phyloP scores from a whole-genome alignment of 1,140 invertebrate species.

The Drosophila miranda region DNA sequence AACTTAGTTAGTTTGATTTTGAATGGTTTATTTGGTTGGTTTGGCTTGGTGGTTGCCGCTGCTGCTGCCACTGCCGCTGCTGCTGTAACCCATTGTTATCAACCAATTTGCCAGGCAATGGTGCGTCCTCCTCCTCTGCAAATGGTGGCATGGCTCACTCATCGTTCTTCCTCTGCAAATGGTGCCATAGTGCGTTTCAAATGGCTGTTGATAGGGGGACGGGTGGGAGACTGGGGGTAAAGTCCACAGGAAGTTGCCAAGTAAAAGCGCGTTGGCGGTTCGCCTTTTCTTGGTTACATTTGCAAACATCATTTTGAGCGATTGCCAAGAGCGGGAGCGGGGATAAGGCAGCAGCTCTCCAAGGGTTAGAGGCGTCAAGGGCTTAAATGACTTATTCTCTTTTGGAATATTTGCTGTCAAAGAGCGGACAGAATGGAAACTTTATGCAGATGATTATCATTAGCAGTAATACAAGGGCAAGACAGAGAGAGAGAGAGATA shows the following conservation, averaged over 20 bases:
- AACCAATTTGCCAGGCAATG: slow-evolving; percentile 63
- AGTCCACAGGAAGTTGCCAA: slow-evolving; percentile 37
- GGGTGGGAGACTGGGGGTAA: not conserved
- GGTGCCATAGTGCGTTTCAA: too few species aligned
- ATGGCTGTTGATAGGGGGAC: too few species aligned
- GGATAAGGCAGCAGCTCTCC: not conserved
- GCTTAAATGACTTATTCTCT: slow-evolving; percentile 29
- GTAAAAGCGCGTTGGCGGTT: slow-evolving; percentile 44
- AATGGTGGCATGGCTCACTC: too few species aligned
- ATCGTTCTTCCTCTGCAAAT: too few species aligned
- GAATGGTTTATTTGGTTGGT: slow-evolving; percentile 68
- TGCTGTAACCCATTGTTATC: slow-evolving; percentile 55
- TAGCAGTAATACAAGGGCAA: too few species aligned
- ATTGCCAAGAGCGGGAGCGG: slow-evolving; percentile 42
- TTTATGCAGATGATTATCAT: slow-evolving; percentile 2
- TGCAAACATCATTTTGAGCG: slow-evolving; percentile 66
- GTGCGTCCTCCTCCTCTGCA: slow-evolving; percentile 6
- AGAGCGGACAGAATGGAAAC: not conserved
- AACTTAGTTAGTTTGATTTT: slow-evolving; percentile 70
- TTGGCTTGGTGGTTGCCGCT: slow-evolving; percentile 32
- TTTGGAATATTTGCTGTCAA: not conserved
- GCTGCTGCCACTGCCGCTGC: slow-evolving; percentile 12
- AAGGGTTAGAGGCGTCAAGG: slow-evolving; percentile 10
- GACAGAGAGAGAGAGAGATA: too few species aligned
- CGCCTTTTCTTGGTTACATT: slow-evolving; percentile 55